Percentiles rank a stretch among this genome's conserved stretches.
Evolutionary conservation across 2,888 invertebrate genomes (phyloP).

Genomic region (Acleris laterana): DNA sequence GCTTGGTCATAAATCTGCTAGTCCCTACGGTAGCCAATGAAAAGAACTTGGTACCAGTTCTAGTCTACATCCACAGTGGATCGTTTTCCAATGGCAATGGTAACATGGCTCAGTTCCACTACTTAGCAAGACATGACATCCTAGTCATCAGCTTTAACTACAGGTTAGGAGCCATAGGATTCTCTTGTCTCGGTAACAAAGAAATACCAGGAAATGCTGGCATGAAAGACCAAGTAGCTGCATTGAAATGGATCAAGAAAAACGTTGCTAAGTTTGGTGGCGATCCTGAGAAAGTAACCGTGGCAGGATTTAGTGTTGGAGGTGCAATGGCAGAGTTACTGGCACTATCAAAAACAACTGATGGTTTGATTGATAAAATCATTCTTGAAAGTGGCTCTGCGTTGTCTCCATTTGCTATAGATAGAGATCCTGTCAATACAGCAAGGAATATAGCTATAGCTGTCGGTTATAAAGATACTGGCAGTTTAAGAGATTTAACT

Average conservation of each 20-base stretch:
- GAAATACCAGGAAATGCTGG: slow-evolving; percentile 93
- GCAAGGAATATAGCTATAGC: slow-evolving; percentile 70
- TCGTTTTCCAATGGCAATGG: slow-evolving; percentile 70
- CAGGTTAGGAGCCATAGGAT: slow-evolving; percentile 89
- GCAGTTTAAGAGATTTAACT: slow-evolving; percentile 63
- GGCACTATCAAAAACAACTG: slow-evolving; percentile 60
- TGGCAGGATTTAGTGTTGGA: slow-evolving; percentile 93
- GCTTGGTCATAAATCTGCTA: slow-evolving; percentile 63
- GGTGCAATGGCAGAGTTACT: slow-evolving; percentile 82
- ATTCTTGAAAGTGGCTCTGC: slow-evolving; percentile 76
- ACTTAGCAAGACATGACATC: slow-evolving; percentile 87
- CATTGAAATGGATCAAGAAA: slow-evolving; percentile 89
- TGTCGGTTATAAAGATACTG: slow-evolving; percentile 67
- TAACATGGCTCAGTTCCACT: slow-evolving; percentile 78
- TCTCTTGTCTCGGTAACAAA: slow-evolving; percentile 85
- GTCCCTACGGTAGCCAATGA: slow-evolving; percentile 64
- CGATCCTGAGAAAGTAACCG: slow-evolving; percentile 89
- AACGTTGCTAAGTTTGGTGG: slow-evolving; percentile 92
- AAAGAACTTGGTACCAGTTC: slow-evolving; percentile 64
- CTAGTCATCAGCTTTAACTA: slow-evolving; percentile 88
- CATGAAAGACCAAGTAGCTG: slow-evolving; percentile 92
- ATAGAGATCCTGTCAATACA: slow-evolving; percentile 68
- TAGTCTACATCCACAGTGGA: slow-evolving; percentile 75
- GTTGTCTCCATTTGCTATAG: slow-evolving; percentile 67
- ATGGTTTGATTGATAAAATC: slow-evolving; percentile 67